Conservation (phyloP, 2,797 vertebrate genomes). For the Macrochelys suwanniensis region DNA sequence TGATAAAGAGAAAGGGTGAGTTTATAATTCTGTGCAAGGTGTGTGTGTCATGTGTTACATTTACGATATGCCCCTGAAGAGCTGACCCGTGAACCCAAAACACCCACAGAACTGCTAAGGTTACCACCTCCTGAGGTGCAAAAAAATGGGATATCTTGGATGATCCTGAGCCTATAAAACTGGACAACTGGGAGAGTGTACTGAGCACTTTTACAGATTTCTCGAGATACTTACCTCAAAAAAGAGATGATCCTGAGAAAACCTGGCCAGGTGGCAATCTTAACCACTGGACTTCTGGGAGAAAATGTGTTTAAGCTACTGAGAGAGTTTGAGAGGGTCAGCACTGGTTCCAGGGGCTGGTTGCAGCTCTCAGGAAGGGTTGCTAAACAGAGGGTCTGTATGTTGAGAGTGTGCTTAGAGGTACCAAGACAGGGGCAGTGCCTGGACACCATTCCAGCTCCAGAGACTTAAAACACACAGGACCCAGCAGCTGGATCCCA, state of each 20-base stretch:
- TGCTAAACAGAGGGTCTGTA: not conserved
- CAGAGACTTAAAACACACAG: not conserved
- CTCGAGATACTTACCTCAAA: not conserved
- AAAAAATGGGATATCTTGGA: not conserved
- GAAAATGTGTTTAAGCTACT: not conserved
- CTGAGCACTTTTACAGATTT: not conserved
- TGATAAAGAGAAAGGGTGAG: not conserved
- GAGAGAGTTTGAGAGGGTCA: not conserved
- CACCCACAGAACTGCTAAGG: not conserved
- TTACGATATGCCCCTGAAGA: not conserved
- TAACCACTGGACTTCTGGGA: not conserved
- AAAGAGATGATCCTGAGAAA: not conserved
- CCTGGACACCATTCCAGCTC: not conserved
- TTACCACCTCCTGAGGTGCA: not conserved
- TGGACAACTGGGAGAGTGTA: not conserved
- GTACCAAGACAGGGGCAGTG: not conserved
- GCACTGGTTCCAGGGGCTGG: not conserved
- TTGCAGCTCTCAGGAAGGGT: not conserved
- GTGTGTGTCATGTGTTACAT: not conserved
- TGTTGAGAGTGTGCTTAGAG: not conserved
- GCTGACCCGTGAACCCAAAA: not conserved
- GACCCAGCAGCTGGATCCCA: not conserved
- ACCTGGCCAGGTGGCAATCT: not conserved
- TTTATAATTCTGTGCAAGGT: not conserved
- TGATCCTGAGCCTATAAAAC: not conserved